Evolutionary conservation across 2,797 vertebrate genomes (phyloP), one percentile per base, ranked within the genome.

Genomic region (Myotis pilosus): DNA sequence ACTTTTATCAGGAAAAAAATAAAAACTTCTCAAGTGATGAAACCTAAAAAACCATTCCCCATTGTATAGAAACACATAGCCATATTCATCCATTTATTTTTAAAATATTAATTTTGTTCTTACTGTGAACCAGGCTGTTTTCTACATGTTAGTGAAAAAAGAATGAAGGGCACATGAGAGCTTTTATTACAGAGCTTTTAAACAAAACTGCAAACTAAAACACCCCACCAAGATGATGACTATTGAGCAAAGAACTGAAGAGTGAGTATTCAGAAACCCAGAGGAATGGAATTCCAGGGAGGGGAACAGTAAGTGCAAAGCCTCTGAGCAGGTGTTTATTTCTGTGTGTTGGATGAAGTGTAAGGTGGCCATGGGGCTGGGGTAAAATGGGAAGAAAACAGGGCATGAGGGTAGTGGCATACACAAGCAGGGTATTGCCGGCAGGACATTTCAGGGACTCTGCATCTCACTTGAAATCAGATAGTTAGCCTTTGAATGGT

Each of bases 1-100:
- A 23, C 36, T 66, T 92, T 49, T 80, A 17, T 33, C 11, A 66
- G 55, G 44, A 55, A 79, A 84, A 60, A 55, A 79, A 84, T n/a
- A 83, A 60, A 12, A 12, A 74, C 5, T 47, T 79, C 11, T 80
- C 30, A 72, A n/a, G 36, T 64, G 13, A 55, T 66, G 8, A 84
- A 69, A 60, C 15, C 4, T 78, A 16, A 69, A 85, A 64, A 86
- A n/a, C 2, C 2, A 90, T 74, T 71, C 36, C 0, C 30, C 36
- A 16, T 44, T 74, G 25, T 64, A 66, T 1, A 44, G 44, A 78
- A 76, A 51, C 22, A 41, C 8, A 62, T 69, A 78, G 19, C 41
- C 17, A 30, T 64, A 64, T 1, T 36, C 55, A 74, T 36, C 23
- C 9, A 23, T 86, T 85, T 72, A 85, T 72, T 85, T 20, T 5